phyloP scores from a whole-genome alignment of 2,888 invertebrate genomes.

The Neelides folsomi region DNA sequence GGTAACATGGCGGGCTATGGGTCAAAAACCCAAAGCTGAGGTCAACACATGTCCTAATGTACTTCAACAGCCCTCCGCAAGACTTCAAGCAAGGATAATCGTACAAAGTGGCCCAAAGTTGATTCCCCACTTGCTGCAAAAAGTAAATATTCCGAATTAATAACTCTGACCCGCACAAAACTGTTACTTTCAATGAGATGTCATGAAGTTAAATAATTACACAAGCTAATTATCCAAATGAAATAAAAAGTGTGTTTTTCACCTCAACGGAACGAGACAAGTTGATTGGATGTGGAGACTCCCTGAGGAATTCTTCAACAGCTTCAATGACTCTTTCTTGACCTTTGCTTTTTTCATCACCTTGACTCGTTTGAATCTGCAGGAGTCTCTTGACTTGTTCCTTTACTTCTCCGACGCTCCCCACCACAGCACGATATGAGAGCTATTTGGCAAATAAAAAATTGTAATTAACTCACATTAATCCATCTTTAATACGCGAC shows the following conservation, averaged over 20 bases:
- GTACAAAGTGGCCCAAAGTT: slow-evolving; percentile 76
- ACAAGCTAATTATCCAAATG: too few relatives aligned
- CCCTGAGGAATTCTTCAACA: not conserved
- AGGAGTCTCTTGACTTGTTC: slow-evolving; percentile 56
- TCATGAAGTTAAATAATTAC: too few relatives aligned
- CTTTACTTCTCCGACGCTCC: slow-evolving; percentile 52
- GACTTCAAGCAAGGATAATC: slow-evolving; percentile 80
- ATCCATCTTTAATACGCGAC: too few relatives aligned
- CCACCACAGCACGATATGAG: slow-evolving; percentile 50
- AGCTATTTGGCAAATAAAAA: slow-evolving; percentile 43
- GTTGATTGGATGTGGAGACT: too few relatives aligned
- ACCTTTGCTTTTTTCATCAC: not conserved
- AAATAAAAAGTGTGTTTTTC: too few relatives aligned
- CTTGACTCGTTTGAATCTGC: slow-evolving; percentile 35
- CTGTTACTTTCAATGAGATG: too few relatives aligned
- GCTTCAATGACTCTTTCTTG: not conserved
- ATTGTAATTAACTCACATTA: slow-evolving; percentile 2
- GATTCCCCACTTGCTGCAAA: slow-evolving; percentile 46
- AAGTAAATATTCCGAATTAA: not conserved
- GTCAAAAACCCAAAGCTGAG: slow-evolving; percentile 37
- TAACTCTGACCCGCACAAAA: too few relatives aligned
- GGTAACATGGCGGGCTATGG: slow-evolving; percentile 38
- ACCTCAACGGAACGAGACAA: slow-evolving; percentile 15
- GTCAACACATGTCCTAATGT: slow-evolving; percentile 66
- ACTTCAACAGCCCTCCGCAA: slow-evolving; percentile 62